phyloP scores from a whole-genome alignment of 1,140 invertebrate species.

The Drosophila truncata region DNA sequence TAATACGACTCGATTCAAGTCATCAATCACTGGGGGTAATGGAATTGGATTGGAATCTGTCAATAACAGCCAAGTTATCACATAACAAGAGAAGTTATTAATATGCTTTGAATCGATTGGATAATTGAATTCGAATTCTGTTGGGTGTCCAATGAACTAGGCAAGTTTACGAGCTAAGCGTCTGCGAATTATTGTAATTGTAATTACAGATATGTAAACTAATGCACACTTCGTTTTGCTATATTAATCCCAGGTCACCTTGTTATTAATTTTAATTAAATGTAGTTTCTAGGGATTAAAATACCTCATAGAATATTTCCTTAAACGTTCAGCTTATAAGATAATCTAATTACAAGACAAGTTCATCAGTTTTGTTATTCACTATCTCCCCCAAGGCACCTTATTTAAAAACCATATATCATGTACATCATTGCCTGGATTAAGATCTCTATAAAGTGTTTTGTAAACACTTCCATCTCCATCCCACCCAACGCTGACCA shows the following conservation, averaged over 20 bases:
- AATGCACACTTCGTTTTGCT: not conserved
- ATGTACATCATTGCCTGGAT: constrained; percentile 12
- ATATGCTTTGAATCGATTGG: constrained; percentile 5
- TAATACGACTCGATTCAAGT: constrained; percentile 10
- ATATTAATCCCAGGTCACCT: not conserved
- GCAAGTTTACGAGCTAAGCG: constrained; percentile 3
- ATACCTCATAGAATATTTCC: not conserved
- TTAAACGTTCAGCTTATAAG: not conserved
- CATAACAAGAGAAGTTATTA: constrained; percentile 12
- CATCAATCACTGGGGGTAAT: constrained; percentile 17
- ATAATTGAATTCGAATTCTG: constrained; percentile 11
- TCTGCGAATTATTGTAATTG: not conserved
- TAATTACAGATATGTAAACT: not conserved
- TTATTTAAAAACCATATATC: not conserved
- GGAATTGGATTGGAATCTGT: constrained; percentile 3
- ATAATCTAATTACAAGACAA: not conserved
- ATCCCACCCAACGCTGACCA: constrained; percentile 14
- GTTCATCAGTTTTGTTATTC: not conserved
- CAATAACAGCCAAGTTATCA: constrained; percentile 19
- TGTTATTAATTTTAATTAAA: not conserved
- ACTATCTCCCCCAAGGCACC: not conserved
- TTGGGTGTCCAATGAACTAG: not conserved
- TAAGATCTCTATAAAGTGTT: constrained; percentile 28
- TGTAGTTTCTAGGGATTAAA: no score
- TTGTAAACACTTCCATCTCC: constrained; percentile 35